phyloP scores from a whole-genome alignment of 37 sponge, comb jelly and placozoan species.

The Mnemiopsis leidyi region DNA sequence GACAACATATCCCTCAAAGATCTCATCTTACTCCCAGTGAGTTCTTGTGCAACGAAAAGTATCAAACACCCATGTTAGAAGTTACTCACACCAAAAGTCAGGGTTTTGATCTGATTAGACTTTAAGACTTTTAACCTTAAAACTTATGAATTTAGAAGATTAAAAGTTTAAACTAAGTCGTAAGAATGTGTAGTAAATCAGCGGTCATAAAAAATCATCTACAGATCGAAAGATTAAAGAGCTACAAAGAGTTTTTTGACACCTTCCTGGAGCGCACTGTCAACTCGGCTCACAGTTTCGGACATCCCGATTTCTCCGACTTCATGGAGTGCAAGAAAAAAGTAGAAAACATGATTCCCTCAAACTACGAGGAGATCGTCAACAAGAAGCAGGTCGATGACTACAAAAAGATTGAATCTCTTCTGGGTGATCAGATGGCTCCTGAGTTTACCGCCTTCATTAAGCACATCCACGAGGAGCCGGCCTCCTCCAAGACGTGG shows the following conservation, averaged over 20 bases:
- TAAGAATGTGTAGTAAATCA: too few species aligned
- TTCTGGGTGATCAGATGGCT: constrained; percentile 5
- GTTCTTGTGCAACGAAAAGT: too few species aligned
- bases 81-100: too few species aligned
- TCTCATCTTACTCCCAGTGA: constrained; percentile 24
- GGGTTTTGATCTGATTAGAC: too few species aligned
- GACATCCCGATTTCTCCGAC: constrained; percentile 39
- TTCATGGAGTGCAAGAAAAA: constrained; percentile 52
- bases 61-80: too few species aligned
- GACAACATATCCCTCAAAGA: constrained; percentile 40
- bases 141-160: too few species aligned
- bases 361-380: constrained; percentile 8
- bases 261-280: constrained; percentile 1
- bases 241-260: constrained; percentile 46
- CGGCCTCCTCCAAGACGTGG: neutral
- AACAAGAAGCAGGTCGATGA: constrained; percentile 40
- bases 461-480: constrained; percentile 53
- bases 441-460: constrained; percentile 10
- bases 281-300: neutral
- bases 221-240: constrained; percentile 39
- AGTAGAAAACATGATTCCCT: neutral
- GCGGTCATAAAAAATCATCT: too few species aligned
- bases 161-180: too few species aligned
- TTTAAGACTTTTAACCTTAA: too few species aligned
- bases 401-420: constrained; percentile 8